These are phyloP conservation scores for Oreotrochilus melanogaster DNA, from an alignment of 2,113 vertebrate genomes.

Conservation along the genomic window DNA sequence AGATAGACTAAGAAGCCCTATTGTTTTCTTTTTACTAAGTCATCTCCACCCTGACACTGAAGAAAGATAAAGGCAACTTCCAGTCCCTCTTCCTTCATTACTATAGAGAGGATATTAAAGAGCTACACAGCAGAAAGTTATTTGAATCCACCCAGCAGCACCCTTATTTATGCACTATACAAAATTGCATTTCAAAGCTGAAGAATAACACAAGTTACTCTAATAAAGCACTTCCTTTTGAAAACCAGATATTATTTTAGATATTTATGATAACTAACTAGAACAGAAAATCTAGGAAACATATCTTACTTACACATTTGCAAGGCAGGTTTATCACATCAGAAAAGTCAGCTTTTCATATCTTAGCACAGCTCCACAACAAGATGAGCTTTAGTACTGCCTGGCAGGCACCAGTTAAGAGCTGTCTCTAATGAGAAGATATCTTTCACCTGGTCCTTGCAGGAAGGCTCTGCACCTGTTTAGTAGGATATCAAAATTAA, in stretches of 20 bases:
- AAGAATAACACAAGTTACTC: background rate
- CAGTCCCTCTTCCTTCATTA: background rate
- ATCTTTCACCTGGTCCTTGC: background rate
- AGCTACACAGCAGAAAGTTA: background rate
- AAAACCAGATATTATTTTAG: background rate
- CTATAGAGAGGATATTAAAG: background rate
- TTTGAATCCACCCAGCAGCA: background rate
- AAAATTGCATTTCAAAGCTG: background rate
- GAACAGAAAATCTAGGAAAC: background rate
- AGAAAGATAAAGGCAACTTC: background rate
- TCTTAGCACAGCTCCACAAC: accelerated
- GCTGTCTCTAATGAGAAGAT: background rate
- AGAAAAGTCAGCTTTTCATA: accelerated
- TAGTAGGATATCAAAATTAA: background rate
- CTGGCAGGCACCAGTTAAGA: background rate
- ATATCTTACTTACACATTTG: background rate
- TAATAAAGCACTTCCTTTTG: background rate
- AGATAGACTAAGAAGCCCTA: background rate
- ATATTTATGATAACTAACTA: background rate
- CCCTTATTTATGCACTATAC: background rate
- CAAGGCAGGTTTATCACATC: background rate
- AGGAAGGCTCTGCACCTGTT: background rate
- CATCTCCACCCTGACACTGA: accelerated
- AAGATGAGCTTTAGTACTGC: accelerated
- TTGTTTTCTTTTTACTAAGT: background rate